These are phyloP conservation scores for Channa maculata DNA, from an alignment of 2,113 vertebrate species.

Conservation along the genomic window DNA sequence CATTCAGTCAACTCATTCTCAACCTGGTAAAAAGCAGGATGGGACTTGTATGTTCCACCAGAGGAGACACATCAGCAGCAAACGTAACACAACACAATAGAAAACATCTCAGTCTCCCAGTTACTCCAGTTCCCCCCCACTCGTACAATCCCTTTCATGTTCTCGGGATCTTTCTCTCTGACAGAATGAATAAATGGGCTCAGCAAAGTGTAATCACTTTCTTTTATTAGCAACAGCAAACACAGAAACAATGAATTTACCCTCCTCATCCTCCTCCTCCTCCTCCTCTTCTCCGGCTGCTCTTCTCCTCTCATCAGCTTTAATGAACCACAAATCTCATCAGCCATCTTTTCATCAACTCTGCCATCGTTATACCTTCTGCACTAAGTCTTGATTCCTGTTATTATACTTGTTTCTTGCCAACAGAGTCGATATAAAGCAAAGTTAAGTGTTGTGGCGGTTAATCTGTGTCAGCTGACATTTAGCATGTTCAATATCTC, in stretches of 20 bases:
- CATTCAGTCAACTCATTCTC: slow-evolving; percentile 39
- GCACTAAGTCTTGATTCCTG: slow-evolving; percentile 31
- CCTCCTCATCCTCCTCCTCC: slow-evolving; percentile 20
- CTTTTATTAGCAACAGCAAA: slow-evolving; percentile 79
- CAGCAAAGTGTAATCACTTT: slow-evolving; percentile 71
- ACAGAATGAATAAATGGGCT: slow-evolving; percentile 64
- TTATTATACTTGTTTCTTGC: slow-evolving; percentile 10
- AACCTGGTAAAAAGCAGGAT: slow-evolving; percentile 48
- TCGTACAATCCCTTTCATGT: slow-evolving; percentile 37
- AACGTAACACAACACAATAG: slow-evolving; percentile 45
- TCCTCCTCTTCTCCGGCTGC: slow-evolving; percentile 43
- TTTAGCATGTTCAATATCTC: slow-evolving; percentile 40
- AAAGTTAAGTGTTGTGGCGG: no score
- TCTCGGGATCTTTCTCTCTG: slow-evolving; percentile 41
- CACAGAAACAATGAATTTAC: slow-evolving; percentile 72
- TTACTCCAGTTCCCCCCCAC: slow-evolving; percentile 37
- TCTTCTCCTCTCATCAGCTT: slow-evolving; percentile 66
- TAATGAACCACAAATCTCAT: slow-evolving; percentile 79
- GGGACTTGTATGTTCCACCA: slow-evolving; percentile 23
- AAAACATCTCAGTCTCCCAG: slow-evolving; percentile 44
- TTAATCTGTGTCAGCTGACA: slow-evolving; percentile 41
- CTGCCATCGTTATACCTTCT: slow-evolving; percentile 54
- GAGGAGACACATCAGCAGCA: slow-evolving; percentile 46
- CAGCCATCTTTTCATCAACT: slow-evolving; percentile 71
- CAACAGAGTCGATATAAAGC: slow-evolving; percentile 10